Evolutionary conservation across 2,888 invertebrate genomes (phyloP).

Genomic region (Pyrgus malvae): DNA sequence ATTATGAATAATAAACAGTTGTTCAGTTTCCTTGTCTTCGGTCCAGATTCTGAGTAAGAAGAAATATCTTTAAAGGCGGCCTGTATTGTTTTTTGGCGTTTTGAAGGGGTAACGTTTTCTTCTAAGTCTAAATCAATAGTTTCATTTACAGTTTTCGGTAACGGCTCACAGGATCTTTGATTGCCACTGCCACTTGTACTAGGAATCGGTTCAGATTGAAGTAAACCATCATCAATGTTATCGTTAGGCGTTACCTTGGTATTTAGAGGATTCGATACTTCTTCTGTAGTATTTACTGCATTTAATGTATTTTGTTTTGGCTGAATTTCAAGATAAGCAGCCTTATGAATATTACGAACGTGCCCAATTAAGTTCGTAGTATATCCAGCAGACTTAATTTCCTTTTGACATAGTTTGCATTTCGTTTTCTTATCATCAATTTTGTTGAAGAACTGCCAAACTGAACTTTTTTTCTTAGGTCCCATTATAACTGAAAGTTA

Average conservation of each 20-base stretch:
- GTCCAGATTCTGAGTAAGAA: background rate
- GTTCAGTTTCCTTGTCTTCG: background rate
- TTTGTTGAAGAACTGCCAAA: conserved; percentile 31
- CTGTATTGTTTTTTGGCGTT: too few relatives aligned
- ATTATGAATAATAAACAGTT: background rate
- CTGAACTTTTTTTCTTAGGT: background rate
- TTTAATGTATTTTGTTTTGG: background rate
- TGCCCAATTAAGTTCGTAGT: conserved; percentile 35
- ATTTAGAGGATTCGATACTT: background rate
- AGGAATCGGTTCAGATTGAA: too few relatives aligned
- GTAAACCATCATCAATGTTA: too few relatives aligned
- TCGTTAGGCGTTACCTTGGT: too few relatives aligned
- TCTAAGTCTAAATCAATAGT: too few relatives aligned
- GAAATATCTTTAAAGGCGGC: too few relatives aligned
- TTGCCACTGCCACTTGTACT: too few relatives aligned
- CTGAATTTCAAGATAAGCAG: background rate
- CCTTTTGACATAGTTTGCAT: conserved; percentile 38
- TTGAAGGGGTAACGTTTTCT: too few relatives aligned
- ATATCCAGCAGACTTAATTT: conserved; percentile 37
- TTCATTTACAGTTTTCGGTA: too few relatives aligned
- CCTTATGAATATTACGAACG: conserved; percentile 16
- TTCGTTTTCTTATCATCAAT: conserved; percentile 31
- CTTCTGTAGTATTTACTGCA: background rate
- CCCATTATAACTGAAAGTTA: background rate
- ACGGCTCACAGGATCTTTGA: too few relatives aligned